Conservation (phyloP, 2,113 vertebrate species). For the Rallus limicola region DNA sequence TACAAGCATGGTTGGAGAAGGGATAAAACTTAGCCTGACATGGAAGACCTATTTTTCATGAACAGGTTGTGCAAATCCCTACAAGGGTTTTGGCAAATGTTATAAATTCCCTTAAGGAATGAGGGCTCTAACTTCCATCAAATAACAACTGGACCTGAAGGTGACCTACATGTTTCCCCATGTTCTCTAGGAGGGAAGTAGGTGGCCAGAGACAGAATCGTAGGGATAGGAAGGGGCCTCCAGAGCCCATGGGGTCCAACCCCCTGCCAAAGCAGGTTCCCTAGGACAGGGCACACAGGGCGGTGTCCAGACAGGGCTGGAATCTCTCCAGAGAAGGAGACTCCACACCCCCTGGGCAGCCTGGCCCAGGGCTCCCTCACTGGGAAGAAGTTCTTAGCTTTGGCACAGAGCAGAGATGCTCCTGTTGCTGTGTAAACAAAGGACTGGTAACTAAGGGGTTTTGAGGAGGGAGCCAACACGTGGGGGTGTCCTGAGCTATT, state of each 20-base stretch:
- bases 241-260: no score
- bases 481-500: background rate
- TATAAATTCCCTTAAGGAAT: background rate
- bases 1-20: background rate
- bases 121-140: background rate
- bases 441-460: background rate
- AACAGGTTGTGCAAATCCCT: background rate
- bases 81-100: background rate
- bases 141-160: fast-evolving
- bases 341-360: no score
- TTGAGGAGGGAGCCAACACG: background rate
- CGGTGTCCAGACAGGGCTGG: no score
- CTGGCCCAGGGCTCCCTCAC: no score
- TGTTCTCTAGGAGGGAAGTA: no score
- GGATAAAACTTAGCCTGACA: background rate
- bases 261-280: no score
- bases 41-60: fast-evolving
- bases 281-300: no score
- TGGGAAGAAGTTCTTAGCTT: no score
- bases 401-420: background rate
- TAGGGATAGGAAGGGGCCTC: no score
- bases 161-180: background rate
- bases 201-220: background rate
- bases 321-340: no score
- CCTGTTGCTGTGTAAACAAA: background rate